Base-by-base conservation (phyloP, 2,113 vertebrate genomes). In the Paradisaea rubra region DNA sequence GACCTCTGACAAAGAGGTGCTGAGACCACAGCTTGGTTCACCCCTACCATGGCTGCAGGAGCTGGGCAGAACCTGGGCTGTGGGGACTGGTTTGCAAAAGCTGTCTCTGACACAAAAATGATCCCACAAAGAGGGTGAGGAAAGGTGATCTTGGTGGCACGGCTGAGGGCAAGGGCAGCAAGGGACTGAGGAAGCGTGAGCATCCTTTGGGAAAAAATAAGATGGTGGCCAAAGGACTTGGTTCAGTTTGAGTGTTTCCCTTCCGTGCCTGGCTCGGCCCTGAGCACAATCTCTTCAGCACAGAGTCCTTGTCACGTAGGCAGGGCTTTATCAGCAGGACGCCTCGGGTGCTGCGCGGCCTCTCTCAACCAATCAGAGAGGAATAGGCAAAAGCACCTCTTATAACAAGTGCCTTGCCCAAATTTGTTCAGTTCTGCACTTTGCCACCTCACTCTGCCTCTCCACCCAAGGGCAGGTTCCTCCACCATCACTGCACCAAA, bases 401-500 rank as follows among this genome's bases (percentile, higher is more conserved):
- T 22, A 11, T 3, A 41, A 2, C 8, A 15, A 33, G 44, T 6
- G 1, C n/a, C 72, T 52, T 12, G 28, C 13, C 24, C 44, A 44
- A 15, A 50, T 39, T 14, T 14, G 9, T 31, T 41, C 70, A 5
- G 21, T 57, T 25, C 31, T 6, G 1, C 3, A 1, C 23, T 59
- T 27, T 5, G 17, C 2, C 0, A 1, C 20, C 54, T 60, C 6
- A 0, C 64, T 41, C 33, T 35, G 54, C 70, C 53, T 5, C 37
- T 44, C 47, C 47, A 4, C 56, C 11, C 8, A 6, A 28, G 42
- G 15, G 9, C 87, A 56, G 39, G 61, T 52, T 18, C 64, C 16
- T 47, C 19, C 1, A 2, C 41, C 13, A 17, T 3, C 9, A 0
- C 22, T 13, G 59, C 42, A 53, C n/a, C 3, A 0, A 44, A 59